Conservation (phyloP, 2,113 vertebrate genomes). For the Marmota monax region DNA sequence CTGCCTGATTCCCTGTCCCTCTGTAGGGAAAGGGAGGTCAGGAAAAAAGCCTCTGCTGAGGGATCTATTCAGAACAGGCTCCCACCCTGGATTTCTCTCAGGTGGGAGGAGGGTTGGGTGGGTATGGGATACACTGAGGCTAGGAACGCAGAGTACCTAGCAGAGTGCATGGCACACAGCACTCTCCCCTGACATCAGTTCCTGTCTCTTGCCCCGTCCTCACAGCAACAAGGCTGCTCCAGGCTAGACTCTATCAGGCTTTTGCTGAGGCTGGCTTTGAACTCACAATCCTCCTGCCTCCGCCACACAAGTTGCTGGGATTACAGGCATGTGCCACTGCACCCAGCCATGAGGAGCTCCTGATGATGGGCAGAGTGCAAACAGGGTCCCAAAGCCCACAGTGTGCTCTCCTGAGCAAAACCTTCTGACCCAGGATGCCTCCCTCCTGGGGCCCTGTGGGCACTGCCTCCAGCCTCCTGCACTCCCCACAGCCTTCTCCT, state of each 20-base stretch:
- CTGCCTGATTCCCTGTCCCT: background rate
- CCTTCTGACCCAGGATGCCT: background rate
- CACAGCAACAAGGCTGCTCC: background rate
- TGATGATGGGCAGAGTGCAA: background rate
- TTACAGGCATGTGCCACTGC: too few relatives aligned
- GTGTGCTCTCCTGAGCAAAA: background rate
- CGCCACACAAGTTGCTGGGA: too few relatives aligned
- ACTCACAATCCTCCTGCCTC: too few relatives aligned
- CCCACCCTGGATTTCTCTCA: background rate
- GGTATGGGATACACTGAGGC: background rate
- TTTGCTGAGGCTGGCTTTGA: too few relatives aligned
- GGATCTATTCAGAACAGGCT: background rate
- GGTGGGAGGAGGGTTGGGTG: background rate
- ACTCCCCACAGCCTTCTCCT: too few relatives aligned
- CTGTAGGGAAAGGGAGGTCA: too few relatives aligned
- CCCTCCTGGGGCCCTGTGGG: background rate
- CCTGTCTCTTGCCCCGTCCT: background rate
- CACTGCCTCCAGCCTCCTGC: background rate
- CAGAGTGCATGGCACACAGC: accelerated
- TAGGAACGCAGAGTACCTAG: background rate
- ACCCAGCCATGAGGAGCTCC: background rate
- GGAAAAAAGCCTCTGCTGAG: background rate
- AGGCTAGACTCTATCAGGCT: too few relatives aligned
- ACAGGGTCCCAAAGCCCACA: background rate
- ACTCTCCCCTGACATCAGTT: background rate